Conservation (phyloP, 1,140 invertebrate genomes). For the Carposina sasakii region DNA sequence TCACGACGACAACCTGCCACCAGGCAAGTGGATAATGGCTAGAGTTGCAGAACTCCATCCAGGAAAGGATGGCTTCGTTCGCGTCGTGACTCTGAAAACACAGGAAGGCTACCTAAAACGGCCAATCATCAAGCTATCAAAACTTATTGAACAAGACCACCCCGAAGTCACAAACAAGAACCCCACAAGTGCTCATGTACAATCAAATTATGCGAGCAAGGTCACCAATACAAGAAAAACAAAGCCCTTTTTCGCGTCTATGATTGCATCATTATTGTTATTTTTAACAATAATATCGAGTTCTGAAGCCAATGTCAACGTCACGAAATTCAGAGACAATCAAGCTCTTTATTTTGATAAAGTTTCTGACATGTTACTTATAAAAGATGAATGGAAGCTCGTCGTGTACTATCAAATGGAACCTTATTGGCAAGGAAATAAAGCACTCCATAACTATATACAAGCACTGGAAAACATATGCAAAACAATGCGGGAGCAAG, state of each 20-base stretch:
- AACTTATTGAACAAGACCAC: background rate
- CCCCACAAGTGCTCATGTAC: background rate
- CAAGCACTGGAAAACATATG: background rate
- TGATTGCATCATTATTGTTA: background rate
- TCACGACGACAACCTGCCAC: constrained; percentile 16
- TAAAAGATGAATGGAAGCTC: constrained; percentile 1
- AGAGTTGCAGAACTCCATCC: constrained; percentile 24
- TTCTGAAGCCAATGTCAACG: background rate
- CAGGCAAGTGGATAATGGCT: constrained; percentile 31
- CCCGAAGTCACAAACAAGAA: background rate
- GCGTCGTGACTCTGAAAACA: constrained; percentile 25
- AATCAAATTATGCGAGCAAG: background rate
- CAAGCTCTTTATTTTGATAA: background rate
- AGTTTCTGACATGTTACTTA: background rate
- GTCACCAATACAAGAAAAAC: background rate
- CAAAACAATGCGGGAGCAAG: background rate
- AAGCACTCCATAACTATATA: background rate
- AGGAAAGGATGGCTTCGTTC: constrained; percentile 26
- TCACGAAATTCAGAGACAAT: background rate
- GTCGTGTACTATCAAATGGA: background rate
- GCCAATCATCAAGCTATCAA: constrained; percentile 10
- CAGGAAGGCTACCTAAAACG: constrained; percentile 8
- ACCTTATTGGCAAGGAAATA: background rate
- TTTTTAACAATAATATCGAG: background rate
- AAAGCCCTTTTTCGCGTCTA: background rate